Percentiles rank a stretch among this genome's conserved stretches.
Conservation (phyloP, 2,888 invertebrate genomes). For the Rhamnusium bicolor region DNA sequence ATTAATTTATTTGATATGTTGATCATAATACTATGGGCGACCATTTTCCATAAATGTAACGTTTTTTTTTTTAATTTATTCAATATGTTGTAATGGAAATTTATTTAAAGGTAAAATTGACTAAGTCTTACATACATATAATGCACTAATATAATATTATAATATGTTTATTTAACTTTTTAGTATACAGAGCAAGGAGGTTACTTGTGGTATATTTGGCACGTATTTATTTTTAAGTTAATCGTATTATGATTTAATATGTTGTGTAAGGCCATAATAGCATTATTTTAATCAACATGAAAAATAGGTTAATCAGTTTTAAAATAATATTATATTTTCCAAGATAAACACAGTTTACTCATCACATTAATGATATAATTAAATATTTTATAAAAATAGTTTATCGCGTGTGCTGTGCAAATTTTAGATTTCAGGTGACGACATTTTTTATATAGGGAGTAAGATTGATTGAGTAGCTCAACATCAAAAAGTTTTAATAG, state of each 20-base stretch:
- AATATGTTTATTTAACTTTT: no score
- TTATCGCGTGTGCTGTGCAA: background rate
- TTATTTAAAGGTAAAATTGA: no score
- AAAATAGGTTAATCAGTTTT: slow-evolving; percentile 12
- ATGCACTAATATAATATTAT: no score
- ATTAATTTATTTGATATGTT: background rate
- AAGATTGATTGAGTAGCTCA: background rate
- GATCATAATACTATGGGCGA: background rate
- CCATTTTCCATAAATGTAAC: no score
- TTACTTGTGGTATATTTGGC: no score
- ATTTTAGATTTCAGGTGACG: background rate
- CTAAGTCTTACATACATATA: no score
- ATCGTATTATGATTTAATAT: no score
- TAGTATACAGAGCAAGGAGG: no score
- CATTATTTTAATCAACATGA: background rate
- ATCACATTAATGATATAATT: slow-evolving; percentile 18
- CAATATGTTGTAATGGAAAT: no score
- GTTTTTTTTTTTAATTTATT: no score
- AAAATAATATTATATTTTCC: background rate
- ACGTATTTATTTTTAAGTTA: no score
- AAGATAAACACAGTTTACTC: slow-evolving; percentile 11
- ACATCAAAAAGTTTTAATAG: background rate
- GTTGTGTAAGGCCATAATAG: background rate
- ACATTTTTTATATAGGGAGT: background rate
- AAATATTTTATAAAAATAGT: slow-evolving; percentile 22